Evolutionary conservation across 2,797 vertebrate species (phyloP).

Genomic region (Chelon labrosus): DNA sequence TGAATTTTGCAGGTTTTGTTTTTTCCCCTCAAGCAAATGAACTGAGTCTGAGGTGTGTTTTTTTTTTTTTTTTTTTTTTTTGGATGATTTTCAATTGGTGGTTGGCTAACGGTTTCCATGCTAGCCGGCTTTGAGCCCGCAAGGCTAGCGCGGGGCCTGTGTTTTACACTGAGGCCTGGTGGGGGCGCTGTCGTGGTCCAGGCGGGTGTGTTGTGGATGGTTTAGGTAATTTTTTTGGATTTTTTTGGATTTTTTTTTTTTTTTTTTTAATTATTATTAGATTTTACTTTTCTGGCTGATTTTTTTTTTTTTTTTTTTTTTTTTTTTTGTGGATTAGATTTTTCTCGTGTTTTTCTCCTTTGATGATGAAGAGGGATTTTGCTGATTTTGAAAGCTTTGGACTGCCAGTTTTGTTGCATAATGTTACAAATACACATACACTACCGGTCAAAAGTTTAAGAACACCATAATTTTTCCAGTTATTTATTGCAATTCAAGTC

Average conservation of each 20-base stretch:
- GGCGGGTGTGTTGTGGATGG: slow-evolving; percentile 57
- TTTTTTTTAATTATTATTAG: slow-evolving; percentile 7
- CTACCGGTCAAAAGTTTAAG: too few relatives aligned
- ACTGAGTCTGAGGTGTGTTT: slow-evolving; percentile 24
- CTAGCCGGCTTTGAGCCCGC: slow-evolving; percentile 52
- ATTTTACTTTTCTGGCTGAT: slow-evolving; percentile 47
- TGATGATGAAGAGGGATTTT: slow-evolving; percentile 33
- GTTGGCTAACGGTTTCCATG: slow-evolving; percentile 62
- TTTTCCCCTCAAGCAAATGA: slow-evolving; percentile 63
- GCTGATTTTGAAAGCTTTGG: slow-evolving; percentile 57
- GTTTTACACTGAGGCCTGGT: slow-evolving; percentile 47
- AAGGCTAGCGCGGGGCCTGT: slow-evolving; percentile 60
- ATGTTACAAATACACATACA: slow-evolving; percentile 41
- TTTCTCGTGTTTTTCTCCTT: slow-evolving; percentile 4
- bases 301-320: slow-evolving; percentile 32
- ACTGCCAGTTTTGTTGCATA: slow-evolving; percentile 51
- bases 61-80: slow-evolving; percentile 55
- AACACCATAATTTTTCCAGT: too few relatives aligned
- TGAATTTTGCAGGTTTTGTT: slow-evolving; percentile 56
- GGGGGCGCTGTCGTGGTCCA: slow-evolving; percentile 66
- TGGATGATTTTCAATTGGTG: slow-evolving; percentile 46
- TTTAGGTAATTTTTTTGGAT: slow-evolving; percentile 64
- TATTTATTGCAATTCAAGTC: too few relatives aligned
- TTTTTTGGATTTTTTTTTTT: slow-evolving; percentile 5
- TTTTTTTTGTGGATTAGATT: slow-evolving; percentile 27